Evolutionary conservation across 2,888 invertebrate genomes (phyloP), one percentile per base, ranked within the genome.

Genomic region (Mellilla xanthometata): DNA sequence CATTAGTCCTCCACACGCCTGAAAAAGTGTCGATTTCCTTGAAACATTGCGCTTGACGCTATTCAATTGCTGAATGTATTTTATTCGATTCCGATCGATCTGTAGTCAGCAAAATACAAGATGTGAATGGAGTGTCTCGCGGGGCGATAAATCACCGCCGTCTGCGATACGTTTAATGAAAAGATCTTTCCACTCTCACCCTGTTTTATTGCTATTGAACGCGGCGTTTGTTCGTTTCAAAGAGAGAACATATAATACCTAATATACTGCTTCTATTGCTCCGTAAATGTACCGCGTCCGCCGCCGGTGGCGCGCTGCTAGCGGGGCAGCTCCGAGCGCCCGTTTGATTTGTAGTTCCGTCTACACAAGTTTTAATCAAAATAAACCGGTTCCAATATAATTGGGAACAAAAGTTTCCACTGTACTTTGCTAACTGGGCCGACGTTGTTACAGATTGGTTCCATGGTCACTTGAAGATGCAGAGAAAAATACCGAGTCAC

Each of bases 41-140:
- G 84, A 86, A 86, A 86, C 85, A 85, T 86, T 80, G 80, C 78
- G 74, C 73, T 51, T 64, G 66, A 72, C 72, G 76, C 80, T 79
- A 80, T 86, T 85, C 84, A 84, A 86, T 87, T 86, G 82, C 72
- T 65, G 75, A 82, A 82, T 81, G 81, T 85, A 84, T 87, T 87
- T 89, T 85, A 86, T 86, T 83, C 80, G 66, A 63, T 72, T 62
- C 78, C 85, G 80, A 87, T 89, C 86, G 85, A 87, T 86, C 87
- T 86, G 68, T 61, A 72, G 74, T 74, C 81, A 83, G 83, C 83
- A 82, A 84, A 84, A 86, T 81, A 81, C 82, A 82, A 79, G 64
- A 71, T 62, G 70, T 76, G 82, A 83, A 81, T 80, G 69, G 74
- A 83, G 77, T 78, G 81, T 80, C 87, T 85, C 86, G 62, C 68